Conservation (phyloP, 2,113 vertebrate species). For the Rhizomys pruinosus region DNA sequence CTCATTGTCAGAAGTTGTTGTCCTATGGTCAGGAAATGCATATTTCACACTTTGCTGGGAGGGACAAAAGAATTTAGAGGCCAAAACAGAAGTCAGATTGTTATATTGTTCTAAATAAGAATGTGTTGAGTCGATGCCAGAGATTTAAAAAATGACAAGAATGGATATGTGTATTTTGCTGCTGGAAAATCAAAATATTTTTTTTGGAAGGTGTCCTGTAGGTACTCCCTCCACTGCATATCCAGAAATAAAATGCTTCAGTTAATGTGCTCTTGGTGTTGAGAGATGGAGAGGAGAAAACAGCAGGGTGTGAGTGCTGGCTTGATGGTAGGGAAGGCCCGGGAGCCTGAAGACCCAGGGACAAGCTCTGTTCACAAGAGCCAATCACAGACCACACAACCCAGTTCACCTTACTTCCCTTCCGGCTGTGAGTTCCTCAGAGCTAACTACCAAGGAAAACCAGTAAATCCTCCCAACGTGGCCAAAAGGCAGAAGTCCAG, state of each 20-base stretch:
- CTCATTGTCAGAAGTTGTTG: neutral
- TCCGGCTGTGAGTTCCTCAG: no score
- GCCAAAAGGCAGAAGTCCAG: neutral
- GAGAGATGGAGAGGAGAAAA: neutral
- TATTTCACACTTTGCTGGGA: constrained; percentile 75
- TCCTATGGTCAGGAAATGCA: constrained; percentile 53
- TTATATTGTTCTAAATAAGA: constrained; percentile 78
- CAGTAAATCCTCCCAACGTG: neutral
- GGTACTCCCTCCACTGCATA: constrained; percentile 36
- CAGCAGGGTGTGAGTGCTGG: neutral
- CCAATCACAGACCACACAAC: neutral
- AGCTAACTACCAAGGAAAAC: neutral
- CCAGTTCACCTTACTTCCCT: rapidly evolving
- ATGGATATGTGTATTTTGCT: constrained; percentile 69
- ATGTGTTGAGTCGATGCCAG: constrained; percentile 72
- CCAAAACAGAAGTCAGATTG: constrained; percentile 75
- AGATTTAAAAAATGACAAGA: constrained; percentile 68
- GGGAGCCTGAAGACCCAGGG: neutral
- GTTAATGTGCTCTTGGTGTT: neutral
- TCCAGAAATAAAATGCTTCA: neutral
- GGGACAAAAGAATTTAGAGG: constrained; percentile 63
- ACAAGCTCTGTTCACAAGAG: neutral
- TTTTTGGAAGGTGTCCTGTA: constrained; percentile 67
- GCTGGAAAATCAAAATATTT: constrained; percentile 70
- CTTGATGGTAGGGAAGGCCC: neutral